phyloP scores from a whole-genome alignment of 2,797 vertebrate genomes.

The Phrynocephalus forsythii region DNA sequence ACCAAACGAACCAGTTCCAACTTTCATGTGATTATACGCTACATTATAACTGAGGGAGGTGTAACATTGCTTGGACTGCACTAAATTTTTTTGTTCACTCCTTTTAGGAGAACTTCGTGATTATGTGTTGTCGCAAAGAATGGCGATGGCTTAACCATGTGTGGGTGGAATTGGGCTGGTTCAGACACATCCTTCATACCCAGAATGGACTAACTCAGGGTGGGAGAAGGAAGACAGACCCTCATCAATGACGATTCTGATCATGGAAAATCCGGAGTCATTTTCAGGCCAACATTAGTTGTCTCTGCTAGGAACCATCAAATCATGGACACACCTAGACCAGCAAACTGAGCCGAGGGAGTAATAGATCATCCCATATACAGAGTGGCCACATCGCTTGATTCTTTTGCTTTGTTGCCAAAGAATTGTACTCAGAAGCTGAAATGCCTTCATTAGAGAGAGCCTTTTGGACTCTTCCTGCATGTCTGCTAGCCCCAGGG shows the following conservation, averaged over 20 bases:
- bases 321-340: accelerated
- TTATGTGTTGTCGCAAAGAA: not conserved
- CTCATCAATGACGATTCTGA: not conserved
- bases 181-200: too few species aligned
- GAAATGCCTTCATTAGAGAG: not conserved
- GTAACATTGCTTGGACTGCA: slow-evolving; percentile 1
- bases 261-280: accelerated
- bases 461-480: not conserved
- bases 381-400: not conserved
- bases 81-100: not conserved
- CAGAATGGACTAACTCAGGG: not conserved
- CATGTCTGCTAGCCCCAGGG: too few species aligned
- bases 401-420: not conserved
- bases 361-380: not conserved
- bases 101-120: not conserved
- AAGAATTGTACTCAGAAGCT: accelerated
- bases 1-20: slow-evolving; percentile 25
- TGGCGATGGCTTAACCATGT: not conserved
- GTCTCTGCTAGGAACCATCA: not conserved
- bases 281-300: not conserved
- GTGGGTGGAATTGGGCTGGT: not conserved
- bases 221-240: not conserved
- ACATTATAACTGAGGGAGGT: not conserved
- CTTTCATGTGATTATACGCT: slow-evolving; percentile 22
- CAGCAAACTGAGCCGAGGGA: not conserved